phyloP scores from a whole-genome alignment of 2,113 vertebrate genomes.

The Petromus typicus region DNA sequence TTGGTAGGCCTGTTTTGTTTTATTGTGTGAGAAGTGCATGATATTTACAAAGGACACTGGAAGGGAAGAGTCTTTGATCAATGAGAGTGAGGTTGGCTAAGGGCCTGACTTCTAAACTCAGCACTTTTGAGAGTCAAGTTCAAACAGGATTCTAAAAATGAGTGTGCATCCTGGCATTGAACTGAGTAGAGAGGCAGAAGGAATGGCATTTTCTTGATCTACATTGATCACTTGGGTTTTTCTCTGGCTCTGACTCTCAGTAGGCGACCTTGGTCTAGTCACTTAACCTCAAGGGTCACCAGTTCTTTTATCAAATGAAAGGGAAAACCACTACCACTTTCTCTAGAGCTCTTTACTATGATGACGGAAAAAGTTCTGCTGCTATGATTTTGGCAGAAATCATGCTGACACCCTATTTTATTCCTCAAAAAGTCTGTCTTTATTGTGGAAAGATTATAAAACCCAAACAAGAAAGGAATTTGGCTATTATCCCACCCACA shows the following conservation, averaged over 20 bases:
- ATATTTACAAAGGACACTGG: conserved; percentile 9
- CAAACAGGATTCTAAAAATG: conserved; percentile 21
- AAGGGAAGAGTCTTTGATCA: conserved; percentile 31
- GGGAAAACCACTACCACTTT: not conserved
- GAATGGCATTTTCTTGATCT: conserved; percentile 48
- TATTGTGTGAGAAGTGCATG: not conserved
- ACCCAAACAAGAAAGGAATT: conserved; percentile 57
- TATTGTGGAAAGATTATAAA: conserved; percentile 62
- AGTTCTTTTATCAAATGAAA: conserved; percentile 3
- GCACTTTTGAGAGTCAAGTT: conserved; percentile 45
- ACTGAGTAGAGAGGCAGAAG: not conserved
- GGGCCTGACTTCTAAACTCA: conserved; percentile 43
- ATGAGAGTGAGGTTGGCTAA: not conserved
- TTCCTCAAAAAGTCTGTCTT: conserved; percentile 44
- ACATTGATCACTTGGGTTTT: not conserved
- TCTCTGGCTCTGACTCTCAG: not conserved
- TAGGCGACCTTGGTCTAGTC: conserved; percentile 23
- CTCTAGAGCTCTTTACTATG: not conserved
- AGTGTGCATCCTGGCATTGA: not conserved
- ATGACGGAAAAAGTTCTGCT: not conserved
- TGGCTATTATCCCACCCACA: conserved; percentile 17
- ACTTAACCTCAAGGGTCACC: not conserved
- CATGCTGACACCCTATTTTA: conserved; percentile 5
- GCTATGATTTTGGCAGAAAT: conserved; percentile 16
- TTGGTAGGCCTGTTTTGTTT: not conserved